These are phyloP conservation scores for Danio jaintianensis DNA, from an alignment of 2,797 vertebrate species.

Conservation along the genomic window DNA sequence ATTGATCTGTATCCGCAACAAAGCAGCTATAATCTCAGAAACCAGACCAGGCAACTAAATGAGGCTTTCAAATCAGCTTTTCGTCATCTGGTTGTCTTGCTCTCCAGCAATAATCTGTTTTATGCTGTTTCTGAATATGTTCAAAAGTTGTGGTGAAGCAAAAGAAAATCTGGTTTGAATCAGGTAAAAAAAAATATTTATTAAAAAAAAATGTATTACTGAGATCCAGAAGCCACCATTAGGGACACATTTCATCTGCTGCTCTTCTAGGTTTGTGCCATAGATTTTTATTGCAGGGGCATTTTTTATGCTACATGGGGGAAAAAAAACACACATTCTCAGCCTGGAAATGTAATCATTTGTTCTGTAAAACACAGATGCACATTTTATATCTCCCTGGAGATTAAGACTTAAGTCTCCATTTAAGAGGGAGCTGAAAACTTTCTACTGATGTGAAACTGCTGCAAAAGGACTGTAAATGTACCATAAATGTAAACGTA, in stretches of 20 bases:
- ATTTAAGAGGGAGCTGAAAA: background rate
- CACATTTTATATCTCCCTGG: background rate
- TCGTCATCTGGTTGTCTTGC: background rate
- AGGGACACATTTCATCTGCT: background rate
- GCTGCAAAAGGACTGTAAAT: background rate
- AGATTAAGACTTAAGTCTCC: constrained; percentile 8
- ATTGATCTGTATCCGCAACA: background rate
- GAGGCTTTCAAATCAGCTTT: constrained; percentile 10
- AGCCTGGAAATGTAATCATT: constrained; percentile 22
- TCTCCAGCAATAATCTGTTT: background rate
- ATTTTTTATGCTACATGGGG: background rate
- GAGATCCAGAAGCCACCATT: background rate
- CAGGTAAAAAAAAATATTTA: background rate
- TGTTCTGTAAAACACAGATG: constrained; percentile 17
- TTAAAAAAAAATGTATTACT: background rate
- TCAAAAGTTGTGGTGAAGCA: background rate
- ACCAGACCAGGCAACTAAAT: background rate
- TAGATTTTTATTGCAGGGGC: background rate
- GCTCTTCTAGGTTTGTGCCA: background rate
- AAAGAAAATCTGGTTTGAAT: constrained; percentile 11
- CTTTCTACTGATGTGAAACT: background rate
- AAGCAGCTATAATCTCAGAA: background rate
- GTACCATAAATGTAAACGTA: too few species aligned
- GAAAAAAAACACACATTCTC: constrained; percentile 15
- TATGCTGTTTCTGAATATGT: background rate